Conservation (phyloP, 2,888 invertebrate species). For the Chouioia cunea region DNA sequence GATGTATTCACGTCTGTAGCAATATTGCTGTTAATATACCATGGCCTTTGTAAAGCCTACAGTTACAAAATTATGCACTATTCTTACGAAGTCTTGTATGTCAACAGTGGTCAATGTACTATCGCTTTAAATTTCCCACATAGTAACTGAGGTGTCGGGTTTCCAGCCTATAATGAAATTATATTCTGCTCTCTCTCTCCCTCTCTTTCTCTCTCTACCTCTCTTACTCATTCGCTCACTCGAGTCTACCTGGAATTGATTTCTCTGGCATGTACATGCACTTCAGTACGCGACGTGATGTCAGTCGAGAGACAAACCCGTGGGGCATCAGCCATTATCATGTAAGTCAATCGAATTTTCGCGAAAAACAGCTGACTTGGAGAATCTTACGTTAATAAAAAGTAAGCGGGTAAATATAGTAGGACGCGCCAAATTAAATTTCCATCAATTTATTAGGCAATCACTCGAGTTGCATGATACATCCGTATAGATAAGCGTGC, state of each 20-base stretch:
- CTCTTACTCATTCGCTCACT: slow-evolving; percentile 1
- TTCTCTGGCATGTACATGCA: slow-evolving; percentile 50
- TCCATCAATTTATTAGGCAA: no score
- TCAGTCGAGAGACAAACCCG: slow-evolving; percentile 16
- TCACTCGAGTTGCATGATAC: no score
- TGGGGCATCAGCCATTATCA: background rate
- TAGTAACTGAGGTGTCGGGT: slow-evolving; percentile 56
- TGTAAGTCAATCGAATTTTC: no score
- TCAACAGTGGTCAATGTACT: slow-evolving; percentile 10
- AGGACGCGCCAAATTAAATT: no score
- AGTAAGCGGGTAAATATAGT: background rate
- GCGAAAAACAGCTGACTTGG: background rate
- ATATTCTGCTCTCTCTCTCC: slow-evolving; percentile 51
- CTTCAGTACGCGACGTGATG: slow-evolving; percentile 43
- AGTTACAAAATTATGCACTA: background rate
- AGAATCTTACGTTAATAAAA: slow-evolving; percentile 5
- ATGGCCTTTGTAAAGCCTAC: background rate
- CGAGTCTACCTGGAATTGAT: slow-evolving; percentile 51
- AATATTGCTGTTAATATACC: no score
- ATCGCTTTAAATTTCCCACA: slow-evolving; percentile 33
- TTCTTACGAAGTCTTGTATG: background rate
- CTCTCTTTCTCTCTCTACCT: slow-evolving; percentile 23
- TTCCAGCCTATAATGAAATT: slow-evolving; percentile 66
- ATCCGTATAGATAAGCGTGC: background rate
- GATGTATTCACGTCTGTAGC: background rate